phyloP scores from a whole-genome alignment of 2,113 vertebrate species.

The Bubalus kerabau region DNA sequence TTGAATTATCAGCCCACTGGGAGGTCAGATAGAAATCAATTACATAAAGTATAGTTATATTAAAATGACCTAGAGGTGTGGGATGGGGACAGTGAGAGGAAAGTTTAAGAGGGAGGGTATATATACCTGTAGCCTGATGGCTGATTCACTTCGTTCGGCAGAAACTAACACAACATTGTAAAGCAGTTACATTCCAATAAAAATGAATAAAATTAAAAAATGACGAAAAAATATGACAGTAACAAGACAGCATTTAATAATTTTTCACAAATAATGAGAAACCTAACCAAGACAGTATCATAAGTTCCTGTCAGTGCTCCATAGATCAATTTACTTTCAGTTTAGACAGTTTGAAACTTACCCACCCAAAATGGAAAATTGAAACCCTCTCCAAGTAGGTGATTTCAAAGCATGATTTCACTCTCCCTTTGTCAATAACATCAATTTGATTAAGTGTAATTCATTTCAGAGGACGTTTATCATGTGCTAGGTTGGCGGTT shows the following conservation, averaged over 20 bases:
- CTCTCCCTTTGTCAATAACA: neutral
- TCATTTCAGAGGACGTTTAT: neutral
- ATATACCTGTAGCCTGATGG: neutral
- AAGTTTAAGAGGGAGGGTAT: neutral
- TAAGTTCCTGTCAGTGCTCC: neutral
- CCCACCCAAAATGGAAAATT: neutral
- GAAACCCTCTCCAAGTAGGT: neutral
- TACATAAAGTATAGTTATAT: neutral
- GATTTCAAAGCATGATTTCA: constrained; percentile 12
- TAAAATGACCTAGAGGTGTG: neutral
- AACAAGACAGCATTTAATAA: neutral
- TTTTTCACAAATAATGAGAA: neutral
- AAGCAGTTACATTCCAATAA: neutral
- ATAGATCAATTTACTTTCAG: neutral
- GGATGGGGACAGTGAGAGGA: neutral
- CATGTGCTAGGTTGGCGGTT: neutral
- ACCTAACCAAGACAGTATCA: neutral
- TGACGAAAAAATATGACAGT: neutral
- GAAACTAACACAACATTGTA: neutral
- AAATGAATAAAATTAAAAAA: neutral
- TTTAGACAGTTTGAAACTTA: neutral
- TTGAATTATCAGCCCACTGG: neutral
- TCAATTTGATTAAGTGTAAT: neutral
- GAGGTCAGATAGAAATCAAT: neutral
- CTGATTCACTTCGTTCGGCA: neutral